Base-by-base conservation (phyloP, 92 coral and sea anemone species). In the Porites cylindrica region DNA sequence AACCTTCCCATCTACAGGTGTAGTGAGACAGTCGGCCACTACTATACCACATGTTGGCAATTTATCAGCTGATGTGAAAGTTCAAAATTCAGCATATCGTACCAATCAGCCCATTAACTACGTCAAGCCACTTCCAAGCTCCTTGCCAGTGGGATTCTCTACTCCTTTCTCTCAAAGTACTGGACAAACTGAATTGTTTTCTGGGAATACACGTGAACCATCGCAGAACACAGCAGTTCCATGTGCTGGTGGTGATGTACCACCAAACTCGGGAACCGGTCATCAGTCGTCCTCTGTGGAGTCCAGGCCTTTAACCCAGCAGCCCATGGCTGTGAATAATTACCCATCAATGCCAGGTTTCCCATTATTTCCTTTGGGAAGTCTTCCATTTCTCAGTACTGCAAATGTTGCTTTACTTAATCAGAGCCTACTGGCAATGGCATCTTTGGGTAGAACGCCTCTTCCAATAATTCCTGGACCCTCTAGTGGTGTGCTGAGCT, bases 321-420 rank as follows among this genome's bases (percentile, higher is more conserved):
- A 29, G 53, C 12, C 51, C 7, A 53, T 6, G n/a, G 12, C 53
- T 52, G 26, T 23, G 7, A 69, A 68, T n/a, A 53, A n/a, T 2
- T 70, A 83, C 53, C 84, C 84, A 61, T 58, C 77, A 11, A 3
- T 78, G 23, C 82, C 92, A 24, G 89, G 92, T 23, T 81, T 83
- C 14, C 66, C 87, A 29, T 87, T 78, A 53, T 50, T 89, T 59
- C 82, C 81, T 32, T 76, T 59, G 23, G 72, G 66, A 74, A 58
- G 21, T 54, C 47, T 61, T 10, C 70, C 89, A 51, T 16, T 23
- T 8, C 51, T 80, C 23, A 68, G 68, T 38, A 66, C 85, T 14
- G 76, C 85, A 54, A 67, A 54, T 53, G 56, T 19, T 10, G 74
- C 75, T 12, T n/a, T 18, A 3, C 4, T 50, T 71, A 18, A 71